Conservation (phyloP, 2,888 invertebrate species). For the Nymphalis urticae region DNA sequence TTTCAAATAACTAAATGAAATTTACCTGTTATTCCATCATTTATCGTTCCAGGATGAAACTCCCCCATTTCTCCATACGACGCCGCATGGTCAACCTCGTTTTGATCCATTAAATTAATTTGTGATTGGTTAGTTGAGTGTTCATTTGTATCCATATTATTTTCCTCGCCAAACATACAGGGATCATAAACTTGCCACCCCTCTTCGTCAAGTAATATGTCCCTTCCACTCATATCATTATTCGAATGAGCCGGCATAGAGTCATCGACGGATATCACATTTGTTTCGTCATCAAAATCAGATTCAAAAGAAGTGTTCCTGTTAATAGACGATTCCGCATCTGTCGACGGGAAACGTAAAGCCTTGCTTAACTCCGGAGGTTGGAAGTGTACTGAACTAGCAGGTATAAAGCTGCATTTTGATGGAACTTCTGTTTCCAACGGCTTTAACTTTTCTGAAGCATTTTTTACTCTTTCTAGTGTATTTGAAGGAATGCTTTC, state of each 20-base stretch:
- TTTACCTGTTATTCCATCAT: slow-evolving; percentile 85
- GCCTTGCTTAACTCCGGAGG: slow-evolving; percentile 59
- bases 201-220: slow-evolving; percentile 73
- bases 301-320: background rate
- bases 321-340: background rate
- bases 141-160: slow-evolving; percentile 44
- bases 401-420: slow-evolving; percentile 51
- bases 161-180: slow-evolving; percentile 66
- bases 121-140: background rate
- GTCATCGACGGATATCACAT: slow-evolving; percentile 48
- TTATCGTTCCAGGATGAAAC: slow-evolving; percentile 82
- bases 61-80: slow-evolving; percentile 76
- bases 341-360: slow-evolving; percentile 34
- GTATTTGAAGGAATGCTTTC: slow-evolving; percentile 62
- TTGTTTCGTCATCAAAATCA: slow-evolving; percentile 56
- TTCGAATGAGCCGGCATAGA: slow-evolving; percentile 41
- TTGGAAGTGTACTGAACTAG: slow-evolving; percentile 72
- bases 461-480: slow-evolving; percentile 62
- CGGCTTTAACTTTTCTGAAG: slow-evolving; percentile 65
- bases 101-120: background rate
- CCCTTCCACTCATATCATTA: background rate
- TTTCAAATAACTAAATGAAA: background rate
- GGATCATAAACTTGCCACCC: slow-evolving; percentile 80
- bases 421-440: slow-evolving; percentile 49
- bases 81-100: slow-evolving; percentile 40